Evolutionary conservation across 2,888 invertebrate species (phyloP), one percentile per base, ranked within the genome.

Genomic region (Cephus sareptanus): DNA sequence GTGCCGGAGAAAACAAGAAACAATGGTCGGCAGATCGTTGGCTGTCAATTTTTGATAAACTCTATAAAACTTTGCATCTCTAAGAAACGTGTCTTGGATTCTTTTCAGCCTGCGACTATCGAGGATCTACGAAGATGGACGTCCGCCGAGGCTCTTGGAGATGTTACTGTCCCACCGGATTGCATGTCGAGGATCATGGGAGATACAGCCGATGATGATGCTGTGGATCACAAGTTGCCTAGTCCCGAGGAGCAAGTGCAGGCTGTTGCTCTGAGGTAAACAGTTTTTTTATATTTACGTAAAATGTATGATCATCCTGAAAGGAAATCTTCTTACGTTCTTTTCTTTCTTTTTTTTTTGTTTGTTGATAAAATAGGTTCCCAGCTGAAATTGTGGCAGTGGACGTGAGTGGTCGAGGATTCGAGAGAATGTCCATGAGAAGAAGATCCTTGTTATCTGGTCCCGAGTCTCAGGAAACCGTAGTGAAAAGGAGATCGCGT

Each of bases 351-450:
- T 9, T 15, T 31, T 35, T 11, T 0, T 34, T 34, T 35, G 3
- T 35, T 3, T 12, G 35, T 35, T 13, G 31, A 9, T 23, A 40
- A 71, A 71, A 30, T 30, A 97, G 96, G 93, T 98, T 97, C 93
- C 96, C 97, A 77, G 96, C 97, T 83, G 96, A 97, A 93, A 92
- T 98, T 83, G 96, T 98, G 81, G 95, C 96, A 80, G 97, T 98
- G 87, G 98, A 98, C 92, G 95, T 97, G 77, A 96, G 97, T 81
- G 98, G 98, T 76, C 94, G 94, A 88, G 95, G 96, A 91, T 98
- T 98, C 93, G 95, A 96, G 89, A 94, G 98, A 85, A 97, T 98
- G 97, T 96, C 97, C 87, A 94, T 94, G 87, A 95, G 97, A 82
- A 94, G 98, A 83, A 95, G 96, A 90, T 98, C 98, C 70, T 94